Evolutionary conservation across 2,797 vertebrate species (phyloP).

Genomic region (Gymnoscopelus braueri): DNA sequence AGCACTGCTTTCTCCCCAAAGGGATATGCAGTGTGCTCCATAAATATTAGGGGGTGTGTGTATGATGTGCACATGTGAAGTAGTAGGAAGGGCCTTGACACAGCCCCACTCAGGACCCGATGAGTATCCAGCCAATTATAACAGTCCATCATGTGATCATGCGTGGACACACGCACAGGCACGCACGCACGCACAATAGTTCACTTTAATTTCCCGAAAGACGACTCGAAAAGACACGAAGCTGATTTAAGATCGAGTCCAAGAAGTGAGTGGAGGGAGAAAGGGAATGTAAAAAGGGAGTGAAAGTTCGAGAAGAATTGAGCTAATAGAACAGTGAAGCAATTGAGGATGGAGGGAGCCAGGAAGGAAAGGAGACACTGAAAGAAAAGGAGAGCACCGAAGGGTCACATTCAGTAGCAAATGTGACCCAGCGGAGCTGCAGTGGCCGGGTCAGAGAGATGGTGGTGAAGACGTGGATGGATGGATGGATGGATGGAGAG

Average conservation of each 20-base stretch:
- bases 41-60: constrained; percentile 39
- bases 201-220: constrained; percentile 9
- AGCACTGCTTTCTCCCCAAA: constrained; percentile 38
- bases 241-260: constrained; percentile 18
- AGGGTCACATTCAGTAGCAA: constrained; percentile 53
- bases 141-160: constrained; percentile 37
- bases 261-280: constrained; percentile 12
- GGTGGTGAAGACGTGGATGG: not conserved
- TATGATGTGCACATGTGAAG: constrained; percentile 9
- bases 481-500: not conserved
- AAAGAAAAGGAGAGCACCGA: constrained; percentile 13
- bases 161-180: not conserved
- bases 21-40: constrained; percentile 34
- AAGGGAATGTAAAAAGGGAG: constrained; percentile 12
- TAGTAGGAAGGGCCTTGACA: constrained; percentile 47
- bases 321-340: not conserved
- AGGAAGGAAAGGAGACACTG: not conserved
- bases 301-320: constrained; percentile 12
- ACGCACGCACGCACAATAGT: not conserved
- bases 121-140: constrained; percentile 43
- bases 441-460: constrained; percentile 37
- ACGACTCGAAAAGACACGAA: constrained; percentile 21
- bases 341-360: constrained; percentile 23
- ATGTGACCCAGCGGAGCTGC: constrained; percentile 40
- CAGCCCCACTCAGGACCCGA: constrained; percentile 19